Evolutionary conservation across 1,140 invertebrate species (phyloP).

Genomic region (Cydia fagiglandana): DNA sequence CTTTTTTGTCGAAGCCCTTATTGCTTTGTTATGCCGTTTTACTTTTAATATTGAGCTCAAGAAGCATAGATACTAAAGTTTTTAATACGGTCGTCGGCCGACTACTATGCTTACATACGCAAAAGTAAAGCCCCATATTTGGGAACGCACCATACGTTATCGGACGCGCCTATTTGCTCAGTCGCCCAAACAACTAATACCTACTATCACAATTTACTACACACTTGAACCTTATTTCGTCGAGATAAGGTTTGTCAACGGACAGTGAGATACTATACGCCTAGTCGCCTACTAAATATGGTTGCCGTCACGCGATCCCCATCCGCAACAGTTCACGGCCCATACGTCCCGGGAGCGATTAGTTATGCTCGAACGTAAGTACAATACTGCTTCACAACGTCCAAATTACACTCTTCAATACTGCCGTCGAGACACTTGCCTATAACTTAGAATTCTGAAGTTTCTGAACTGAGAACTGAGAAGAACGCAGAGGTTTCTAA

Average conservation of each 20-base stretch:
- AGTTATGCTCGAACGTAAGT: background rate
- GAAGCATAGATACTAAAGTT: too few species aligned
- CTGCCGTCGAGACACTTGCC: too few species aligned
- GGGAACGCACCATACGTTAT: background rate
- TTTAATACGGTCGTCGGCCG: too few species aligned
- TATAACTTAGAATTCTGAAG: too few species aligned
- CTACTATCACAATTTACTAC: too few species aligned
- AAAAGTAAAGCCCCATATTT: background rate
- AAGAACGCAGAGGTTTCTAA: too few species aligned
- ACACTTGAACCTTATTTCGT: background rate
- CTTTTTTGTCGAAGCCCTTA: too few species aligned
- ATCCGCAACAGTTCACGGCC: slow-evolving; percentile 19
- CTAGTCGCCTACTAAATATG: too few species aligned
- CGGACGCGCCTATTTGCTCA: slow-evolving; percentile 12
- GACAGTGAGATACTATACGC: background rate
- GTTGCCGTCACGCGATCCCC: slow-evolving; percentile 9
- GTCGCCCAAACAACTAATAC: background rate
- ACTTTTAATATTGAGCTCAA: too few species aligned
- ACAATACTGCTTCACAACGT: background rate
- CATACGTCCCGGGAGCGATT: slow-evolving; percentile 20
- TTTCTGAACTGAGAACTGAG: too few species aligned
- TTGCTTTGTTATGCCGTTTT: too few species aligned
- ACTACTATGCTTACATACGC: too few species aligned
- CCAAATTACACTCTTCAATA: background rate
- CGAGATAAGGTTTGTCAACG: background rate